Percentiles rank a stretch among this genome's conserved stretches.
phyloP scores from a whole-genome alignment of 2,888 invertebrate species.

The Galerucella pusilla region DNA sequence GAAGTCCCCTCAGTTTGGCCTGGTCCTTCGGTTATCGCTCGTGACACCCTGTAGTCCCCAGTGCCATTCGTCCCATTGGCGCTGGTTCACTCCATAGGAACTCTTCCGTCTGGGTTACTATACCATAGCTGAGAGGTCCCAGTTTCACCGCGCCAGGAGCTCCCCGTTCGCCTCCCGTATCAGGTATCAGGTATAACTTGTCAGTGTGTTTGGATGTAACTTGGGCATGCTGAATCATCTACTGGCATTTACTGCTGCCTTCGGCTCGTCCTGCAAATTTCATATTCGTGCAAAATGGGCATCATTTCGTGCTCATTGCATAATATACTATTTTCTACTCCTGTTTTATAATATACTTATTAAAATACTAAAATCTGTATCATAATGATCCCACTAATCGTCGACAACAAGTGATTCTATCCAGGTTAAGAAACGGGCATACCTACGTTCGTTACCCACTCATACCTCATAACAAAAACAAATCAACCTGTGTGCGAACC shows the following conservation, averaged over 20 bases:
- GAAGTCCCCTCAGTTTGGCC: conserved; percentile 20
- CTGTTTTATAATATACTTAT: no score
- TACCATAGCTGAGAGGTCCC: not conserved
- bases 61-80: conserved; percentile 11
- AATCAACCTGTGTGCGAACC: no score
- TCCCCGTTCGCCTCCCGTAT: not conserved
- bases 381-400: no score
- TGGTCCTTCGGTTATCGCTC: conserved; percentile 20
- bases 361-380: no score
- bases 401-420: no score
- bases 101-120: not conserved
- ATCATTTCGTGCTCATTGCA: no score
- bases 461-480: no score
- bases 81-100: not conserved
- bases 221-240: not conserved
- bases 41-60: conserved; percentile 15
- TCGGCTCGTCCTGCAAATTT: not conserved
- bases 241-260: not conserved
- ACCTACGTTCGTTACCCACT: no score
- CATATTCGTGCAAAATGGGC: no score
- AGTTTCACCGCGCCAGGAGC: not conserved
- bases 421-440: no score
- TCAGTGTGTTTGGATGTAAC: not conserved
- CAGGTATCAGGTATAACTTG: not conserved
- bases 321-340: no score